Evolutionary conservation across 2,113 vertebrate genomes (phyloP), one percentile per base, ranked within the genome.

Genomic region (Cyprinus carpio): DNA sequence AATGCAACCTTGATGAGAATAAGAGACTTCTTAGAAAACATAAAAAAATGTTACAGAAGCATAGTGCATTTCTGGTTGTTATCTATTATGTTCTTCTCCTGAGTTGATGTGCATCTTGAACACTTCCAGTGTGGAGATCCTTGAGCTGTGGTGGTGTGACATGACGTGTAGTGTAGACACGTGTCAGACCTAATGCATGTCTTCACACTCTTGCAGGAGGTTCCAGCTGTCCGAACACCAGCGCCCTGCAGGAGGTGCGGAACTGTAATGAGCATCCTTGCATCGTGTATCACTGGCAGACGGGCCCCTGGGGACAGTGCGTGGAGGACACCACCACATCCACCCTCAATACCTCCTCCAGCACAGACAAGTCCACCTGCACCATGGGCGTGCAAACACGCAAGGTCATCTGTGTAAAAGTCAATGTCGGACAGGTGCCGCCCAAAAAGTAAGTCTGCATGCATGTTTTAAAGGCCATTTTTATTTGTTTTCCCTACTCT

Each of bases 391-490:
- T 99, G 95, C 98, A 99, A 92, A 98, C 97, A 4, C 96, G 98
- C 34, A 99, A 99, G 89, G 96, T 99, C 92, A 99, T 99, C 92
- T 99, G 98, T 58, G 96, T 99, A 46, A 95, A 97, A 75, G 97
- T 99, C 95, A 99, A 98, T 54, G 96, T 99, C 89, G 98, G 98
- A 92, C 98, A 99, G 94, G 98, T 99, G 75, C 97, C 97, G 60
- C 98, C 98, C 3, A 99, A 99, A 93, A 99, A 99, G 98, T 99
- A 97, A 96, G 56, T 60, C 23, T n/a, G 7, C 54, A 1, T 58
- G 54, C 7, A 58, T 0, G 18, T 49, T 64, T n/a, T 4, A 67
- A 18, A 34, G 18, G 16, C 27, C 16, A 34, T 20, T 11, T 69
- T 20, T 56, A 56, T 6, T 23, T 71, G 67, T 23, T n/a, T 31